A percentile compares a stretch with the other conserved stretches of the same genome.
Conservation (phyloP, 2,888 invertebrate genomes). For the Lithophane ornitopus region DNA sequence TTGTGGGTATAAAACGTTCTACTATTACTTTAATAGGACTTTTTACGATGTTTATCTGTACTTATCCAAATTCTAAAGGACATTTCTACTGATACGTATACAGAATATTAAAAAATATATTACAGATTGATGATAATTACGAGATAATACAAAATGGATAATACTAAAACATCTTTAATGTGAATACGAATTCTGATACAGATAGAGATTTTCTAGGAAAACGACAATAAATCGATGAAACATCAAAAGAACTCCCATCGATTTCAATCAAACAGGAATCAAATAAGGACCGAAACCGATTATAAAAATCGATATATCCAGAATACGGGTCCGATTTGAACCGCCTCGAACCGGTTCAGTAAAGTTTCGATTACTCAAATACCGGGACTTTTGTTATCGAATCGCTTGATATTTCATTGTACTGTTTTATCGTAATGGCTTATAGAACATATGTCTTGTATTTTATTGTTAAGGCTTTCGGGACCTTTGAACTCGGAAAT, state of each 20-base stretch:
- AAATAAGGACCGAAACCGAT: conserved; percentile 20
- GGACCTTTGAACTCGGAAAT: conserved; percentile 49
- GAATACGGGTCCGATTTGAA: conserved; percentile 47
- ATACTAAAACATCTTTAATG: neutral
- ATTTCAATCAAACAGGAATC: conserved; percentile 6
- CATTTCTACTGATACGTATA: neutral
- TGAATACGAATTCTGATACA: neutral
- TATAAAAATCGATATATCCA: conserved; percentile 33
- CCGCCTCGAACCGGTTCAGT: conserved; percentile 61
- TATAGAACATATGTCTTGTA: conserved; percentile 60
- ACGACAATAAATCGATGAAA: neutral
- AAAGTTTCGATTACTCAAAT: conserved; percentile 70
- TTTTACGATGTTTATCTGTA: neutral
- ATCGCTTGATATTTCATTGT: conserved; percentile 66
- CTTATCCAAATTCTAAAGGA: neutral
- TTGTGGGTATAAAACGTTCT: neutral
- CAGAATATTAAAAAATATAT: neutral
- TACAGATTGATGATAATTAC: neutral
- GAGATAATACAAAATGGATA: neutral
- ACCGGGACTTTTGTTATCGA: conserved; percentile 71
- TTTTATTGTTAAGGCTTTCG: conserved; percentile 55
- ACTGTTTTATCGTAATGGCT: conserved; percentile 66
- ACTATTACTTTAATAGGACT: neutral
- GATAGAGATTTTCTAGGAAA: neutral
- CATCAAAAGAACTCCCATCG: neutral